Conservation (phyloP, 1,140 invertebrate genomes). For the Meteorus sp. region DNA sequence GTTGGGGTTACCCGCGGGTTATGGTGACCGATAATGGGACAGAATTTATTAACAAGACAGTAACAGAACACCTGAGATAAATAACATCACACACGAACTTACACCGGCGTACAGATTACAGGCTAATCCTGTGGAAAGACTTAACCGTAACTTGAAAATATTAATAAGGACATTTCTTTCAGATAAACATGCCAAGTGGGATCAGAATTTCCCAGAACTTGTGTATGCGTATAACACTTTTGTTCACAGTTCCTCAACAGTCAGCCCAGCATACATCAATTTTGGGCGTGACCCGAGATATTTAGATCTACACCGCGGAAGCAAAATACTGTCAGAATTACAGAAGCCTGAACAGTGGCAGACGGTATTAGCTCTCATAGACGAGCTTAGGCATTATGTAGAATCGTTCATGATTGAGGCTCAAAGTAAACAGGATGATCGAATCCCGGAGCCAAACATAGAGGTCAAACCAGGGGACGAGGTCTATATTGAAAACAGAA, state of each 20-base stretch:
- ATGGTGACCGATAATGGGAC: conserved; percentile 46
- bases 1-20: conserved; percentile 43
- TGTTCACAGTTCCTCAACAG: not conserved
- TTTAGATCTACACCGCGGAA: not conserved
- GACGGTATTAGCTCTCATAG: not conserved
- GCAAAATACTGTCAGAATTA: not conserved
- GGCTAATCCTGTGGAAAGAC: conserved; percentile 19
- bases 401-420: not conserved
- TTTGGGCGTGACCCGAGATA: not conserved
- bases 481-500: not conserved
- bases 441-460: not conserved
- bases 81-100: conserved; percentile 8
- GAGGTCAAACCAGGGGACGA: not conserved
- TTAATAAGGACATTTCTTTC: not conserved
- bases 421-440: not conserved
- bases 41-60: conserved; percentile 13
- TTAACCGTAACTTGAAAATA: conserved; percentile 3
- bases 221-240: not conserved
- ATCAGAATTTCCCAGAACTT: not conserved
- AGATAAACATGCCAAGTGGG: conserved; percentile 1
- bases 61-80: not conserved
- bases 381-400: not conserved
- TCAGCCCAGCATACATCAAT: not conserved
- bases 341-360: not conserved
- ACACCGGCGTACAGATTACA: conserved; percentile 18